phyloP scores from a whole-genome alignment of 1,140 invertebrate genomes.

The Tetraneura akinire region DNA sequence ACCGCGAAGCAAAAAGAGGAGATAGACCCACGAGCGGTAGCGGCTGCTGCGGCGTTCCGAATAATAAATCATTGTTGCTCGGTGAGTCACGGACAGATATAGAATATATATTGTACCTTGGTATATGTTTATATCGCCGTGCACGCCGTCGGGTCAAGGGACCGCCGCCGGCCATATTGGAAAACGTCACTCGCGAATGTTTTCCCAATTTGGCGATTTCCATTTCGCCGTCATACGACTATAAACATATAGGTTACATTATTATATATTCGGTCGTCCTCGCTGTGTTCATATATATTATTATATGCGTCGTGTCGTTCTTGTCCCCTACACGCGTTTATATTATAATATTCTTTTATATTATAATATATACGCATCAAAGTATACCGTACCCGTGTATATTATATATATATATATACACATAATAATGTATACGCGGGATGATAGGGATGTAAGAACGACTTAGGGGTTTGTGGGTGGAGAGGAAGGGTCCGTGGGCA shows the following conservation, averaged over 20 bases:
- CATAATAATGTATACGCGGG: background rate
- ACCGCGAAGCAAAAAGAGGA: slow-evolving; percentile 25
- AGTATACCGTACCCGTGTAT: too few species aligned
- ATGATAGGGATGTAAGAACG: background rate
- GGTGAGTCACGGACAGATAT: slow-evolving; percentile 40
- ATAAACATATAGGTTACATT: too few species aligned
- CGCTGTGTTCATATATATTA: background rate
- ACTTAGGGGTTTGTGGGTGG: background rate
- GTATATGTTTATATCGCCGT: too few species aligned
- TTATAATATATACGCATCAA: too few species aligned
- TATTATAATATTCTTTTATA: too few species aligned
- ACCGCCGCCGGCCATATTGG: slow-evolving; percentile 53
- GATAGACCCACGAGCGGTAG: background rate
- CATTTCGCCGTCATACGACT: slow-evolving; percentile 39
- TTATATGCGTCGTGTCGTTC: too few species aligned
- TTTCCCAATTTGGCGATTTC: slow-evolving; percentile 55
- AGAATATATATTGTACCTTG: too few species aligned
- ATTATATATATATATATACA: background rate
- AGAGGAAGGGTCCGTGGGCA: slow-evolving; percentile 4
- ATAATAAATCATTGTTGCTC: slow-evolving; percentile 51
- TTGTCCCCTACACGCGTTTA: too few species aligned
- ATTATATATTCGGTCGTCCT: slow-evolving; percentile 48
- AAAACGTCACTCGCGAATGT: slow-evolving; percentile 54
- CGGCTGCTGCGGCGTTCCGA: slow-evolving; percentile 36
- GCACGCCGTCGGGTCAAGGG: slow-evolving; percentile 52